These are phyloP conservation scores for Polia nebulosa DNA, from an alignment of 2,888 invertebrate species.

Conservation along the genomic window DNA sequence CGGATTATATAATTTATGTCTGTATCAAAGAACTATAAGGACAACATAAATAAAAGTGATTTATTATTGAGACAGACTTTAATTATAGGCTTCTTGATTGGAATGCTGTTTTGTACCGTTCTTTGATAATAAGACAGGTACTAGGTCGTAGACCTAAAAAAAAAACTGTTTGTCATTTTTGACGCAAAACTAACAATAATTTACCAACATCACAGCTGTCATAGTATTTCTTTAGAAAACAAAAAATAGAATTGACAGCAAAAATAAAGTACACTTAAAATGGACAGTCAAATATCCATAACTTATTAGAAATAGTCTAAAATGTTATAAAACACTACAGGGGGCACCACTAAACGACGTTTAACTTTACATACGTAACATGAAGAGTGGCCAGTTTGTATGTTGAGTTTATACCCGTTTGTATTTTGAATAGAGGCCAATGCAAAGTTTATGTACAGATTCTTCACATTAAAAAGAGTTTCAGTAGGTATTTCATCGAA, in stretches of 20 bases:
- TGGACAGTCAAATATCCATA: constrained; percentile 36
- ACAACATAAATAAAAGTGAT: constrained; percentile 41
- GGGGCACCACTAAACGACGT: constrained; percentile 32
- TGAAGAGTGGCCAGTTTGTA: neutral
- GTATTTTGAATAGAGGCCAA: no score
- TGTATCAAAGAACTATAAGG: constrained; percentile 23
- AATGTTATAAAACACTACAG: constrained; percentile 42
- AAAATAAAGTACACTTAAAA: constrained; percentile 32
- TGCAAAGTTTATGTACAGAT: no score
- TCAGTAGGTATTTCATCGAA: no score
- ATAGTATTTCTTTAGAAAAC: neutral
- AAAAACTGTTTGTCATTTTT: neutral
- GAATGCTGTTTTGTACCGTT: constrained; percentile 30
- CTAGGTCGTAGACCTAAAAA: neutral
- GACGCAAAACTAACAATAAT: constrained; percentile 13
- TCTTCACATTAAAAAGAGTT: no score
- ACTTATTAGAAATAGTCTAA: constrained; percentile 19
- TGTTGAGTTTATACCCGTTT: no score
- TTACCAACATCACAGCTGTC: neutral
- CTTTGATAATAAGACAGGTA: neutral
- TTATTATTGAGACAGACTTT: constrained; percentile 34
- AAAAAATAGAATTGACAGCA: constrained; percentile 14
- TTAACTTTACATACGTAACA: constrained; percentile 17
- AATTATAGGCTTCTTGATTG: constrained; percentile 33
- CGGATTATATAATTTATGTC: constrained; percentile 18